phyloP scores from a whole-genome alignment of 1,140 invertebrate species.

The Papilio machaon region DNA sequence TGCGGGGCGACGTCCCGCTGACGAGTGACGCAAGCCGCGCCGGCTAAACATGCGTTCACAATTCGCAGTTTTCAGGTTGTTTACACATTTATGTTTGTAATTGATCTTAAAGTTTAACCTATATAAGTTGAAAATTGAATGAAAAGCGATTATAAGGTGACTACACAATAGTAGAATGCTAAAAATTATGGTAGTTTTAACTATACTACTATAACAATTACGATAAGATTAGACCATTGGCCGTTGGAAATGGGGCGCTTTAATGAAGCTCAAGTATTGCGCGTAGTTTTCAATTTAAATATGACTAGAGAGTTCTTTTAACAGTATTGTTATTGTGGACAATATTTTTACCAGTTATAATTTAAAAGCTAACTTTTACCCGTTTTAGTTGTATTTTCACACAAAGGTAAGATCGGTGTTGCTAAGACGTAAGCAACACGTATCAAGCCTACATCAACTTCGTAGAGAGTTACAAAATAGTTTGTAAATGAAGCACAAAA shows the following conservation, averaged over 20 bases:
- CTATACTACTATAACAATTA: not conserved
- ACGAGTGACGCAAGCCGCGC: conserved; percentile 45
- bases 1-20: conserved; percentile 42
- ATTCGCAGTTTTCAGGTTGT: conserved; percentile 1
- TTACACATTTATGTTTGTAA: not conserved
- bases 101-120: not conserved
- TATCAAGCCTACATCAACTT: too few relatives aligned
- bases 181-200: not conserved
- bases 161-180: not conserved
- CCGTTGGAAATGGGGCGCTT: not conserved
- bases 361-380: too few relatives aligned
- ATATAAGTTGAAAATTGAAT: not conserved
- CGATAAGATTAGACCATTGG: not conserved
- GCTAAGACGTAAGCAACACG: too few relatives aligned
- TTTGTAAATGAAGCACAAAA: too few relatives aligned
- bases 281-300: not conserved
- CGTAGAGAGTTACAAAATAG: too few relatives aligned
- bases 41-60: conserved; percentile 39
- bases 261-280: not conserved
- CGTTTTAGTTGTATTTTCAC: too few relatives aligned
- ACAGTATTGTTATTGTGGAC: not conserved
- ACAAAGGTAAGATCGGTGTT: too few relatives aligned
- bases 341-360: not conserved
- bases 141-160: not conserved
- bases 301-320: not conserved